Conservation (phyloP, 2,888 invertebrate species). For the Arrhopalites spinosus region DNA sequence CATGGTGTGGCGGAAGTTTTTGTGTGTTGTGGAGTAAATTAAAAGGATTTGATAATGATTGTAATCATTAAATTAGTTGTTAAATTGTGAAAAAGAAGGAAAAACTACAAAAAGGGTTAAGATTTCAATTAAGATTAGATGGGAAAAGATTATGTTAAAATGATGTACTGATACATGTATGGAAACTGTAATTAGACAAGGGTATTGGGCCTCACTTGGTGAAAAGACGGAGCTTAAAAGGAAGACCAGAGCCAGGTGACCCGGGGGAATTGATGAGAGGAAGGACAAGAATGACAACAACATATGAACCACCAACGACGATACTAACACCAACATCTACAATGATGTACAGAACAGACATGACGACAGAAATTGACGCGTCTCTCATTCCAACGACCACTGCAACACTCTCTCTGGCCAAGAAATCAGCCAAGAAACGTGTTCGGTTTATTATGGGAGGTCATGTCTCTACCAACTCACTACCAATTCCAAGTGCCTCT, state of each 20-base stretch:
- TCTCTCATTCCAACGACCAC: not conserved
- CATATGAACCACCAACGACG: slow-evolving; percentile 19
- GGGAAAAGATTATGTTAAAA: not conserved
- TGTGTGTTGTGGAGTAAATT: no score
- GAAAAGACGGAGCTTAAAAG: slow-evolving; percentile 36
- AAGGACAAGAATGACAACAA: slow-evolving; percentile 32
- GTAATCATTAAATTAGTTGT: no score
- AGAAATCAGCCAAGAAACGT: not conserved
- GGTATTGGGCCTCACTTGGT: slow-evolving; percentile 32
- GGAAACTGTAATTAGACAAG: slow-evolving; percentile 27
- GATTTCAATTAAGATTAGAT: no score
- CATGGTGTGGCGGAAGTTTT: no score
- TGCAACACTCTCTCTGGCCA: not conserved
- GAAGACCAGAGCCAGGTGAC: slow-evolving; percentile 36
- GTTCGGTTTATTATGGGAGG: slow-evolving; percentile 8
- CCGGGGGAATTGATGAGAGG: slow-evolving; percentile 34
- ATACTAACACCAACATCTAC: slow-evolving; percentile 35
- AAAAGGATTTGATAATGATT: no score
- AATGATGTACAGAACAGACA: slow-evolving; percentile 8
- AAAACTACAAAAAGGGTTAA: no score
- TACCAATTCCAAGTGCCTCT: not conserved
- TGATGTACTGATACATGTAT: not conserved
- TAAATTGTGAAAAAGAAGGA: no score
- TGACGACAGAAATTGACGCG: slow-evolving; percentile 13
- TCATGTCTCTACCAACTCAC: not conserved